Percentiles rank a stretch among this genome's conserved stretches.
Evolutionary conservation across 2,888 invertebrate genomes (phyloP).

Genomic region (Cephalotes varians): DNA sequence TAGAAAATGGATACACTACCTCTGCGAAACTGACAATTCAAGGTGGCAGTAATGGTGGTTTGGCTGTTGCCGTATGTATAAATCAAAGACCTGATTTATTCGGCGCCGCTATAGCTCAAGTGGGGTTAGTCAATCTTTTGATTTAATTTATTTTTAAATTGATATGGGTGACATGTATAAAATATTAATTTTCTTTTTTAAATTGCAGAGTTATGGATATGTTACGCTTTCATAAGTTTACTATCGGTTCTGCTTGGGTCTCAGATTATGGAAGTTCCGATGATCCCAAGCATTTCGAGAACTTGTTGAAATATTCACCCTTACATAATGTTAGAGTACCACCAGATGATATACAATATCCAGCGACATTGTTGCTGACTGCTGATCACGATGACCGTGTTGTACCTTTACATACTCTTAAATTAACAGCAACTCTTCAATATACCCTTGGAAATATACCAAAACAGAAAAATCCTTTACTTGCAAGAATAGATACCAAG

Average conservation of each 20-base stretch:
- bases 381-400: conserved; percentile 99
- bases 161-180: background rate
- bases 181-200: conserved; percentile 1
- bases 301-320: conserved; percentile 95
- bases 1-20: conserved; percentile 92
- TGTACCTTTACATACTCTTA: conserved; percentile 98
- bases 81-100: conserved; percentile 98
- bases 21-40: conserved; percentile 93
- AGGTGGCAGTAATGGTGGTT: conserved; percentile 99
- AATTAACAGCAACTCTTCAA: conserved; percentile 97
- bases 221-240: conserved; percentile 99
- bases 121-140: conserved; percentile 90
- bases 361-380: conserved; percentile 96
- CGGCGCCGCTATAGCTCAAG: conserved; percentile 97
- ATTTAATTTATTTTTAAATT: background rate
- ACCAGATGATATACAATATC: conserved; percentile 91
- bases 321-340: conserved; percentile 94
- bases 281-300: conserved; percentile 94
- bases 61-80: conserved; percentile 97
- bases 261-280: conserved; percentile 98
- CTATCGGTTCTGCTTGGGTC: conserved; percentile 98
- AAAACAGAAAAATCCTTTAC: conserved; percentile 93
- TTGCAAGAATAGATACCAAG: conserved; percentile 97
- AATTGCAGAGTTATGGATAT: conserved; percentile 95
- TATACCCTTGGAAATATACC: conserved; percentile 88